Conservation (phyloP, 2,797 vertebrate genomes). For the Hafferia zeledoni region DNA sequence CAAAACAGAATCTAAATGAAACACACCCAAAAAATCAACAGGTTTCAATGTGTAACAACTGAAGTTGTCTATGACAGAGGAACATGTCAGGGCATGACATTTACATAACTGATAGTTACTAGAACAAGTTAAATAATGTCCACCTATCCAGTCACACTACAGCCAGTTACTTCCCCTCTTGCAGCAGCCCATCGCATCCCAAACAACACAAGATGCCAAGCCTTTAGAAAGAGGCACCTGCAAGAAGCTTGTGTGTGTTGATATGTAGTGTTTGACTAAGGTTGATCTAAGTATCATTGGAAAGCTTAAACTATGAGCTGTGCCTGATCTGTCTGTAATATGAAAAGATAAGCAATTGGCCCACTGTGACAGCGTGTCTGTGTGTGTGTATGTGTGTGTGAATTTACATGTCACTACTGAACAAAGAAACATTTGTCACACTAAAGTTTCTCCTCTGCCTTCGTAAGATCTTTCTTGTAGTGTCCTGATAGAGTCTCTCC, state of each 20-base stretch:
- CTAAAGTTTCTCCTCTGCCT: neutral
- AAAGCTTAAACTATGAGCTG: neutral
- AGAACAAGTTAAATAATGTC: neutral
- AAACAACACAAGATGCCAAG: neutral
- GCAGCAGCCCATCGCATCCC: neutral
- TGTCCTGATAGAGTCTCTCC: neutral
- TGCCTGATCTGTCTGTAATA: neutral
- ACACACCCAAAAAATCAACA: neutral
- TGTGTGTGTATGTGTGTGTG: neutral
- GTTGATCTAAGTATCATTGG: neutral
- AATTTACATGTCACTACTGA: neutral
- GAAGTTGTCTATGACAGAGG: neutral
- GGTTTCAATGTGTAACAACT: neutral
- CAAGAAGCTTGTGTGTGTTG: neutral
- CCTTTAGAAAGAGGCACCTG: neutral
- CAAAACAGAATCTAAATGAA: neutral
- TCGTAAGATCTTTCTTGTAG: neutral
- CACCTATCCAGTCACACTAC: neutral
- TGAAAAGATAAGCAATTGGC: neutral
- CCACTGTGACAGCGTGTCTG: accelerated
- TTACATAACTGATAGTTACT: neutral
- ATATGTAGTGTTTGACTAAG: neutral
- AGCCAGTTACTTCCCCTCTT: neutral
- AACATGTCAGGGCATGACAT: neutral
- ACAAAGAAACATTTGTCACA: neutral